Base-by-base conservation (phyloP, 2,797 vertebrate species). In the Orientallactaga sibirica region DNA sequence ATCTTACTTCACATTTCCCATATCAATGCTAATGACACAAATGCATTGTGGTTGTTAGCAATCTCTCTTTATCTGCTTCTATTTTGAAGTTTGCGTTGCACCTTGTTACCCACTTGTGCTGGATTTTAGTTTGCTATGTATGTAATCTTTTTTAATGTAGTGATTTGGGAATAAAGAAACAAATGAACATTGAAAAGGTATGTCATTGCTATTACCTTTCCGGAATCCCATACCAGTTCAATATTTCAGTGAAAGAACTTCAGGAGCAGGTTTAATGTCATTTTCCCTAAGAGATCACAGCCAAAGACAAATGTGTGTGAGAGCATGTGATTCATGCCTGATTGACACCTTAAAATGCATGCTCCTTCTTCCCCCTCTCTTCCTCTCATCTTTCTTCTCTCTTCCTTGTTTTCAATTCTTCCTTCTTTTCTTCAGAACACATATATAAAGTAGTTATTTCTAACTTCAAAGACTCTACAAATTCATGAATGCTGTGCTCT, bases 381-480 rank as follows among this genome's bases (percentile, higher is more conserved):
- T 48, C 33, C 67, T 64, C 1, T 61, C 22, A 11, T 20, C 18
- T 25, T 70, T 66, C 25, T n/a, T 67, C 8, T 5, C 16, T 82
- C 55, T 93, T 86, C 62, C 27, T 75, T 61, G 9, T 58, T 52
- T 94, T 55, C 18, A 27, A 1, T 62, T 81, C 73, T 87, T n/a
- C 48, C 5, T 74, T n/a, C 48, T 4, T 74, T 24, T 66, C 14
- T 88, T 37, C 55, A 87, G 43, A 82, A 29, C 37, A 61, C 70
- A 55, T 4, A 61, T 55, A 90, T 70, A 91, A 80, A 78, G 8
- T 37, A 82, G 25, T 73, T 29, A 75, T 81, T 89, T 88, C 37
- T 88, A 41, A 74, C 48, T 78, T 85, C 71, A 93, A 88, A 88
- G 41, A 43, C 12, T 77, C 83, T 74, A 33, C 27, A 76, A 90